Percentiles rank a stretch among this genome's conserved stretches.
phyloP scores from a whole-genome alignment of 2,888 invertebrate species.

The Pristionchus maxplancki region DNA sequence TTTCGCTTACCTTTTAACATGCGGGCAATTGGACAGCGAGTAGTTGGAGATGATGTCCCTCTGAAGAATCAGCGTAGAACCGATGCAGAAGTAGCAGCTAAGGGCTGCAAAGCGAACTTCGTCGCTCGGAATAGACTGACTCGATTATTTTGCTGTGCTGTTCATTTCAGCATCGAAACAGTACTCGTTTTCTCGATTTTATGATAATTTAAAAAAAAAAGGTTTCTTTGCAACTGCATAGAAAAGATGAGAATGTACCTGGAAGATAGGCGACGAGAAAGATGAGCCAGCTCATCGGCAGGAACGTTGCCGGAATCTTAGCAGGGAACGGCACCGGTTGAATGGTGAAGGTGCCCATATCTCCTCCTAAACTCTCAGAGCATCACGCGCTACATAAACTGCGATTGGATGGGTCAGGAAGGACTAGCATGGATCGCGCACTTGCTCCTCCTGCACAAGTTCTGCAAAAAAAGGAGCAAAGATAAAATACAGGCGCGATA shows the following conservation, averaged over 20 bases:
- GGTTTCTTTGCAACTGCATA: no score
- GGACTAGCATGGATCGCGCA: no score
- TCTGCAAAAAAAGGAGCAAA: no score
- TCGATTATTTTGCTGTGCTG: no score
- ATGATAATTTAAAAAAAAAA: no score
- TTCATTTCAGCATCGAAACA: no score
- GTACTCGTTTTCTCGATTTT: no score
- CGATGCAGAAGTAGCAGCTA: conserved; percentile 66
- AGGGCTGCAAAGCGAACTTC: conserved; percentile 60
- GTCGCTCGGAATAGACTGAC: no score
- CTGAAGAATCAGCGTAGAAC: conserved; percentile 66
- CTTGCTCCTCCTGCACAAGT: no score
- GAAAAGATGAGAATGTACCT: not conserved
- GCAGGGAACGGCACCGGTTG: not conserved
- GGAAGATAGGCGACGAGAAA: not conserved
- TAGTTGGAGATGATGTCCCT: conserved; percentile 23
- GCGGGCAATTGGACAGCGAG: conserved; percentile 15
- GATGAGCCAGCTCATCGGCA: not conserved
- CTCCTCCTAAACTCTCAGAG: not conserved
- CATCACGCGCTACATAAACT: not conserved
- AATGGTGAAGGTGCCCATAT: not conserved
- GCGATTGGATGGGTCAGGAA: no score
- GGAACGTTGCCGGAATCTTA: not conserved
- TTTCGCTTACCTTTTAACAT: not conserved
- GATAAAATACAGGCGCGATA: no score